Conservation (phyloP, 2,888 invertebrate genomes). For the Bibio marci region DNA sequence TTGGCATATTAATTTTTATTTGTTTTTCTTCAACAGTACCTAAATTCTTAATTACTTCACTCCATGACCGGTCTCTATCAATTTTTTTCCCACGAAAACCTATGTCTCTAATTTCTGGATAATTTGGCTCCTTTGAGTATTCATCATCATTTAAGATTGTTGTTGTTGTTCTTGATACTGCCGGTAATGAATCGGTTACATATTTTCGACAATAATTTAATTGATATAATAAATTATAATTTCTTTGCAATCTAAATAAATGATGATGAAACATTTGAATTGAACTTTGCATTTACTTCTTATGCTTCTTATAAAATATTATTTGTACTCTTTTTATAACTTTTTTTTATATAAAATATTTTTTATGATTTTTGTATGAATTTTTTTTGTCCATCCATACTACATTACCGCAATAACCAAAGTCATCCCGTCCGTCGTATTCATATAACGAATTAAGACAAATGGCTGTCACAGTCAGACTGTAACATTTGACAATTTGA, state of each 20-base stretch:
- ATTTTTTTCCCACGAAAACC: conserved; percentile 30
- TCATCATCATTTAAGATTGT: conserved; percentile 8
- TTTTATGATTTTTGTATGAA: too few relatives aligned
- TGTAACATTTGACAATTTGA: too few relatives aligned
- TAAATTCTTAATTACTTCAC: conserved; percentile 41
- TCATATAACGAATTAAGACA: too few relatives aligned
- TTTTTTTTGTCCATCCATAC: too few relatives aligned
- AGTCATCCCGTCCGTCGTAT: too few relatives aligned
- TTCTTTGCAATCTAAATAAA: neutral
- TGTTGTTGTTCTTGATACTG: too few relatives aligned
- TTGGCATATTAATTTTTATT: conserved; percentile 64
- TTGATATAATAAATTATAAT: neutral
- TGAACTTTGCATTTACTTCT: too few relatives aligned
- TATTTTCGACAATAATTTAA: neutral
- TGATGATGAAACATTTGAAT: neutral
- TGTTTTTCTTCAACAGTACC: conserved; percentile 71
- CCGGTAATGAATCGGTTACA: neutral
- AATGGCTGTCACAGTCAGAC: too few relatives aligned
- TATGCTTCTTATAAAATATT: too few relatives aligned
- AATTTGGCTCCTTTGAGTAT: conserved; percentile 27
- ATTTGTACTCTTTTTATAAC: too few relatives aligned
- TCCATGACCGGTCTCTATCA: conserved; percentile 30
- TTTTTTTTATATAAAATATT: too few relatives aligned
- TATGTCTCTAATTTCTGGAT: conserved; percentile 46
- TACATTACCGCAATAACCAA: too few relatives aligned